Conservation (phyloP, 30 jellyfish, hydroid and myxozoan genomes). For the Pseudorhiza aurosa region DNA sequence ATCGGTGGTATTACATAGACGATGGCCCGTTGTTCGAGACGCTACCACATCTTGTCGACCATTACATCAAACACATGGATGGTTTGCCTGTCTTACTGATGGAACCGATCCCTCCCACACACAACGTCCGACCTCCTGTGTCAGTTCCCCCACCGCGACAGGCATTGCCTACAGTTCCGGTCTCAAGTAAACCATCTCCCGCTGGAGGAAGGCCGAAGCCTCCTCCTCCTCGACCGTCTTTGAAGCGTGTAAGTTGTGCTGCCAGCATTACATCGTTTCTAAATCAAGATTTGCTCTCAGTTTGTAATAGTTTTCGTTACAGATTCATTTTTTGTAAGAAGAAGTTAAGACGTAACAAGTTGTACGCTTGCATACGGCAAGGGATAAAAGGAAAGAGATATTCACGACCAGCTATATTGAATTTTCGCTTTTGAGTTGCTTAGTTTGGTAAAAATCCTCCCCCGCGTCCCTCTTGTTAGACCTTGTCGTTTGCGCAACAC, state of each 20-base stretch:
- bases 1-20: constrained; percentile 95
- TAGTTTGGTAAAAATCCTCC: too few species aligned
- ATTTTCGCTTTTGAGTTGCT: too few species aligned
- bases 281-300: too few species aligned
- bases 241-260: constrained; percentile 7
- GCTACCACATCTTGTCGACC: constrained; percentile 89
- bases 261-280: too few species aligned
- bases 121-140: constrained; percentile 58
- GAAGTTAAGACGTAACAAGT: too few species aligned
- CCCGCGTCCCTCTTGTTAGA: too few species aligned
- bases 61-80: constrained; percentile 84
- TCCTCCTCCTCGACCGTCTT: constrained; percentile 26
- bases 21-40: constrained; percentile 98
- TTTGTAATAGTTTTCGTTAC: too few species aligned
- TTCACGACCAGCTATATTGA: too few species aligned
- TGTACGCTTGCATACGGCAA: too few species aligned
- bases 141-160: constrained; percentile 63
- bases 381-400: too few species aligned
- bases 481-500: too few species aligned
- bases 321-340: too few species aligned
- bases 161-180: constrained; percentile 14
- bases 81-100: constrained; percentile 82
- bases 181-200: constrained; percentile 2
- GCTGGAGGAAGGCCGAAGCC: constrained; percentile 33
- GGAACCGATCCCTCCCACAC: constrained; percentile 65